A percentile compares a stretch with the other conserved stretches of the same genome.
These are phyloP conservation scores for Tetrapedia diversipes DNA, from an alignment of 2,888 invertebrate genomes.

Conservation along the genomic window DNA sequence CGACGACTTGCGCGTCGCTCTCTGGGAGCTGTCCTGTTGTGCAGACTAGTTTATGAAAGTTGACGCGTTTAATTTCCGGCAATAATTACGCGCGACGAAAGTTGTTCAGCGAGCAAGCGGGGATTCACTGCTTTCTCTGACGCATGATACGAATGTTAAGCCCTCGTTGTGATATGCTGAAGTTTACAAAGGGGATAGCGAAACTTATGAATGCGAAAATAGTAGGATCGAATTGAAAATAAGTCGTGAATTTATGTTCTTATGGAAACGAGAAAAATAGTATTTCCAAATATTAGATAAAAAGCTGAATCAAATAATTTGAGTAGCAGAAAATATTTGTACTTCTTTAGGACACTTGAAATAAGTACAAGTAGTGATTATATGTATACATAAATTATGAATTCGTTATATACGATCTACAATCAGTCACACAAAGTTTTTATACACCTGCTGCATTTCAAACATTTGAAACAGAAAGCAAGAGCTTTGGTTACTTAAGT, in stretches of 20 bases:
- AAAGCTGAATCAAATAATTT: too few species aligned
- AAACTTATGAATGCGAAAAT: neutral
- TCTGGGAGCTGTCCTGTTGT: neutral
- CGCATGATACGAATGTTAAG: slow-evolving; percentile 3
- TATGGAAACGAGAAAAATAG: neutral
- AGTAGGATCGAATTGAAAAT: neutral
- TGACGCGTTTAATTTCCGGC: neutral
- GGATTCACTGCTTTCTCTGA: neutral
- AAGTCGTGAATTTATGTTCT: neutral
- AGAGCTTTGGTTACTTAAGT: too few species aligned
- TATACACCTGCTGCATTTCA: too few species aligned
- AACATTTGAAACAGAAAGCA: too few species aligned
- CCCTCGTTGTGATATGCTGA: neutral
- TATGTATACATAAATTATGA: too few species aligned
- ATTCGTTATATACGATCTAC: too few species aligned
- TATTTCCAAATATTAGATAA: too few species aligned
- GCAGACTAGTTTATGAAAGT: neutral
- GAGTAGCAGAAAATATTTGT: too few species aligned
- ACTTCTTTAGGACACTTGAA: too few species aligned
- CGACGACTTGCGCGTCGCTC: slow-evolving; percentile 2
- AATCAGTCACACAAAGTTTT: too few species aligned
- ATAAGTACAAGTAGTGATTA: too few species aligned
- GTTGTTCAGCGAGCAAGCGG: neutral
- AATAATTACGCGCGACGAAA: slow-evolving; percentile 5
- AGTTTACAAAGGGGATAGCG: neutral